These are phyloP conservation scores for Nasua narica DNA, from an alignment of 2,797 vertebrate genomes.

Conservation along the genomic window DNA sequence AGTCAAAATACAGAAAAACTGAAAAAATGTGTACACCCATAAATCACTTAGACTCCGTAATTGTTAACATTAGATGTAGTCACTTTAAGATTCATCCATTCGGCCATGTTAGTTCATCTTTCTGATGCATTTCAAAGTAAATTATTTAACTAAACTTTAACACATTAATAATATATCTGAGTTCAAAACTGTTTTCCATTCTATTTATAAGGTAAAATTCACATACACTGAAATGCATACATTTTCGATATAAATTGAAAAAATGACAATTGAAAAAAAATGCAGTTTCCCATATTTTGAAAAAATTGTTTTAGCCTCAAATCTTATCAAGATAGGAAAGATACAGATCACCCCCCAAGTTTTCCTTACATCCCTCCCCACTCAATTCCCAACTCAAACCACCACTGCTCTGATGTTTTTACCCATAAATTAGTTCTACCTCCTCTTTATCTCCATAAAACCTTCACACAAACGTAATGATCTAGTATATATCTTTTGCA, in stretches of 20 bases:
- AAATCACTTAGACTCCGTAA: background rate
- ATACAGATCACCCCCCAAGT: background rate
- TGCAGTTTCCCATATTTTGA: background rate
- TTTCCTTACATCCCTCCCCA: background rate
- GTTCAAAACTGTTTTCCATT: background rate
- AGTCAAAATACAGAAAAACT: background rate
- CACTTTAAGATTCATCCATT: background rate
- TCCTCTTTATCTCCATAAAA: background rate
- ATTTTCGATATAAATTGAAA: background rate
- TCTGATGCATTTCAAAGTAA: background rate
- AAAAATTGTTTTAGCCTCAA: background rate
- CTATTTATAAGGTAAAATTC: background rate
- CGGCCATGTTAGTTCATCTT: background rate
- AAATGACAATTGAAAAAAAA: background rate
- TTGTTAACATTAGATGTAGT: background rate
- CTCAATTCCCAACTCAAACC: background rate
- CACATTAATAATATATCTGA: background rate
- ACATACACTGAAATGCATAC: background rate
- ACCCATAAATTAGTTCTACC: background rate
- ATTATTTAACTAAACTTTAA: background rate
- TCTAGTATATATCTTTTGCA: background rate
- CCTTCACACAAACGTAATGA: background rate
- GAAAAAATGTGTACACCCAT: background rate
- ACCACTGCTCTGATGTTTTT: background rate
- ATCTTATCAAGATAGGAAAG: background rate